Evolutionary conservation across 2,888 invertebrate genomes (phyloP).

Genomic region (Heliconius hortense): DNA sequence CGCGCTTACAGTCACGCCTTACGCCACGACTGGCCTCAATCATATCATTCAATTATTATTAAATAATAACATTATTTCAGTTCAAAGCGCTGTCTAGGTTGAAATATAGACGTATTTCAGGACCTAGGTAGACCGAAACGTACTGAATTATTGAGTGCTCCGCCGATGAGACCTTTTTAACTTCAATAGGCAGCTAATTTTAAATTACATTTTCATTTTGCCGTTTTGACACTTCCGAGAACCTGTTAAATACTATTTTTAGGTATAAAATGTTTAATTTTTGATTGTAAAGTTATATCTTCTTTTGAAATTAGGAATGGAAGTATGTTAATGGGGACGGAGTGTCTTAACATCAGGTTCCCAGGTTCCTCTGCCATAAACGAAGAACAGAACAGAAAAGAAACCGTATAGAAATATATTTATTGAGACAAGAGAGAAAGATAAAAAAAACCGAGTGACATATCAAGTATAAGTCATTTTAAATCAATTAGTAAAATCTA

Average conservation of each 20-base stretch:
- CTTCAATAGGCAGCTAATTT: slow-evolving; percentile 27
- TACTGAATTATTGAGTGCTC: slow-evolving; percentile 23
- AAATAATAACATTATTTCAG: background rate
- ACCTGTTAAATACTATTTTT: background rate
- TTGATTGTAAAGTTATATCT: no score
- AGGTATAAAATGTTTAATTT: background rate
- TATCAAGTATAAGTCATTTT: no score
- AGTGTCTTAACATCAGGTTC: no score
- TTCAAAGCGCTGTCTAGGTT: background rate
- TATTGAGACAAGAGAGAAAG: background rate
- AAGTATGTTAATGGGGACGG: no score
- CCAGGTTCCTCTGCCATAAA: no score
- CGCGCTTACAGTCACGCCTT: background rate
- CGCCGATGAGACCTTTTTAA: slow-evolving; percentile 23
- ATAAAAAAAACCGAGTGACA: background rate
- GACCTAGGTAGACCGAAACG: background rate
- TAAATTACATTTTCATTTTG: slow-evolving; percentile 27
- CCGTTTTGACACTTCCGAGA: background rate
- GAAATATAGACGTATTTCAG: slow-evolving; percentile 15
- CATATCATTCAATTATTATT: background rate
- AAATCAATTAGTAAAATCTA: background rate
- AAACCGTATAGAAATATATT: background rate
- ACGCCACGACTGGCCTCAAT: background rate
- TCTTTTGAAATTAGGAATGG: no score
- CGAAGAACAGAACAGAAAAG: no score